These are phyloP conservation scores for Xanthorhoe spadicearia DNA, from an alignment of 2,888 invertebrate species.

Conservation along the genomic window DNA sequence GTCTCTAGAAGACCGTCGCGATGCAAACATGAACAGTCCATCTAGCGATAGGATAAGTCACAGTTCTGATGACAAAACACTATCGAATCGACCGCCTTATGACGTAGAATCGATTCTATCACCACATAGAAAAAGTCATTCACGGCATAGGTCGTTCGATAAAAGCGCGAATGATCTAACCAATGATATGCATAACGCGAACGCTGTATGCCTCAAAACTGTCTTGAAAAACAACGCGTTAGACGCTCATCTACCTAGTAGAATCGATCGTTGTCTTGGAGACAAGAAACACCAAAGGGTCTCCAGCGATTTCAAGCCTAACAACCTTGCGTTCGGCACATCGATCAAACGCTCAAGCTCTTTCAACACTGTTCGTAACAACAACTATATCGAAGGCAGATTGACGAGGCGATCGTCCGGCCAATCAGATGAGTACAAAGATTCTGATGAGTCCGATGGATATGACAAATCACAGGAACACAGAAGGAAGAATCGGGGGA, in stretches of 20 bases:
- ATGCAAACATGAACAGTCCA: slow-evolving; percentile 79
- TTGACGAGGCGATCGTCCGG: slow-evolving; percentile 67
- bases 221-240: slow-evolving; percentile 77
- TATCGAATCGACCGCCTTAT: slow-evolving; percentile 71
- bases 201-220: slow-evolving; percentile 70
- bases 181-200: slow-evolving; percentile 70
- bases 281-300: slow-evolving; percentile 69
- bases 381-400: slow-evolving; percentile 70
- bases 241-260: slow-evolving; percentile 60
- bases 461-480: slow-evolving; percentile 72
- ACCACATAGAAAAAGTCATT: slow-evolving; percentile 81
- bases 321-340: slow-evolving; percentile 61
- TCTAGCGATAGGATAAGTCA: slow-evolving; percentile 65
- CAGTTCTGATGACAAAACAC: slow-evolving; percentile 79
- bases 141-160: slow-evolving; percentile 83
- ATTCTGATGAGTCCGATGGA: slow-evolving; percentile 78
- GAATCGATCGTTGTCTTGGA: slow-evolving; percentile 77
- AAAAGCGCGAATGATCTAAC: slow-evolving; percentile 69
- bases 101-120: slow-evolving; percentile 71
- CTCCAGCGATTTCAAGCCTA: slow-evolving; percentile 63
- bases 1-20: slow-evolving; percentile 69
- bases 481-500: slow-evolving; percentile 88
- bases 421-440: slow-evolving; percentile 69
- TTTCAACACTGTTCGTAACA: slow-evolving; percentile 83
- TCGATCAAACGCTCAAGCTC: slow-evolving; percentile 88